A percentile compares a stretch with the other conserved stretches of the same genome.
Conservation (phyloP, 1,140 invertebrate genomes). For the Nephotettix cincticeps region DNA sequence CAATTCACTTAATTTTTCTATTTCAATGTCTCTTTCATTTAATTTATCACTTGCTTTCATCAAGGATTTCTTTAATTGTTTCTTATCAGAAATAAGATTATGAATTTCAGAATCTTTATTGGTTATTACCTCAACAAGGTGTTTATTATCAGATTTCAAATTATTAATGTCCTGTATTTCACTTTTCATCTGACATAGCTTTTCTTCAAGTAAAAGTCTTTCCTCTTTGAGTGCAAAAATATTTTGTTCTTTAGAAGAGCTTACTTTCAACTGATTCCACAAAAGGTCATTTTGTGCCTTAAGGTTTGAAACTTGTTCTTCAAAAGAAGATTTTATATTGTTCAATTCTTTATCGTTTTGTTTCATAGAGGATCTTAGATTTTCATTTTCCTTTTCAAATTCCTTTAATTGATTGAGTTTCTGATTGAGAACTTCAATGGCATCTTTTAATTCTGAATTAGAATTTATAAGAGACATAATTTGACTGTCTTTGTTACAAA, state of each 20-base stretch:
- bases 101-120: background rate
- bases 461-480: too few species aligned
- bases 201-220: background rate
- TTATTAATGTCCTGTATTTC: background rate
- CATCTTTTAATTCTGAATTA: too few species aligned
- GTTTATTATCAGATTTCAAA: background rate
- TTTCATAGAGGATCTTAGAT: too few species aligned
- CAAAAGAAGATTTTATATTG: background rate
- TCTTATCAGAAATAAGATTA: background rate
- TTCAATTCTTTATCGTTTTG: too few species aligned
- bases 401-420: too few species aligned
- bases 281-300: constrained; percentile 4
- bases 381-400: too few species aligned
- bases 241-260: background rate
- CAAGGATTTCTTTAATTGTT: background rate
- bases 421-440: too few species aligned
- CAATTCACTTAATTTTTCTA: background rate
- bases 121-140: background rate
- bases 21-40: background rate
- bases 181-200: background rate
- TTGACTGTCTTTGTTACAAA: too few species aligned
- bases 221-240: background rate
- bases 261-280: background rate
- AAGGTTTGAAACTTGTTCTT: background rate
- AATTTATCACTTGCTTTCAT: constrained; percentile 5